Percentiles rank a stretch among this genome's conserved stretches.
These are phyloP conservation scores for Balaenoptera acutorostrata DNA, from an alignment of 2,113 vertebrate species.

Conservation along the genomic window DNA sequence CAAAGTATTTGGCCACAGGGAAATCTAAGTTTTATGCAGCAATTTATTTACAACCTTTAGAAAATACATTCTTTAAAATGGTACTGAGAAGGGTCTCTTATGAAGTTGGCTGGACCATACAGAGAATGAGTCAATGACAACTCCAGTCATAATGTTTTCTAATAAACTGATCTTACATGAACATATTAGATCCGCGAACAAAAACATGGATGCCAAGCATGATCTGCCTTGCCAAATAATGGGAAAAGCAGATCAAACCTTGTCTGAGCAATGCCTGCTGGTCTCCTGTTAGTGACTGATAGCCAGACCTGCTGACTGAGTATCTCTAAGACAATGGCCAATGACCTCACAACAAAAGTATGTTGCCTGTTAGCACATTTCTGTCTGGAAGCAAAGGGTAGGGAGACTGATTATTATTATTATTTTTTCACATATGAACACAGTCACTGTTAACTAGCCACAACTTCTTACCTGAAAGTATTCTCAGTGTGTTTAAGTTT, in stretches of 20 bases:
- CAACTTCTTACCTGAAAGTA: conserved; percentile 85
- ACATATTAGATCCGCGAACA: not conserved
- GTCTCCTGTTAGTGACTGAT: not conserved
- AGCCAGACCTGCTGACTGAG: not conserved
- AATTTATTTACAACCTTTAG: not conserved
- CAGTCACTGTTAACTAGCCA: not conserved
- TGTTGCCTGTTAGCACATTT: conserved; percentile 14
- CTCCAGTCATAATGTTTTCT: not conserved
- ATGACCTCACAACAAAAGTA: conserved; percentile 42
- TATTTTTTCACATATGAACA: not conserved
- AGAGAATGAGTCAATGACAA: not conserved
- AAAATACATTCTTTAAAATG: not conserved
- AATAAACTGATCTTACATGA: not conserved
- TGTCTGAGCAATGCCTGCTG: conserved; percentile 1
- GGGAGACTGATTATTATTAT: not conserved
- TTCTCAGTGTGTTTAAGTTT: conserved; percentile 92
- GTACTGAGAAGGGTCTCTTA: not conserved
- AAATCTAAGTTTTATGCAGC: not conserved
- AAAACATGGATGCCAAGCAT: not conserved
- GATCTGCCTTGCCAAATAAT: not conserved
- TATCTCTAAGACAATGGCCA: conserved; percentile 31
- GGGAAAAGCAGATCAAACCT: conserved; percentile 13
- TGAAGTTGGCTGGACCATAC: not conserved
- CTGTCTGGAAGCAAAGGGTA: not conserved
- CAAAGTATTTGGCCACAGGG: not conserved